phyloP scores from a whole-genome alignment of 2,797 vertebrate species.

The Crypturellus tataupa region DNA sequence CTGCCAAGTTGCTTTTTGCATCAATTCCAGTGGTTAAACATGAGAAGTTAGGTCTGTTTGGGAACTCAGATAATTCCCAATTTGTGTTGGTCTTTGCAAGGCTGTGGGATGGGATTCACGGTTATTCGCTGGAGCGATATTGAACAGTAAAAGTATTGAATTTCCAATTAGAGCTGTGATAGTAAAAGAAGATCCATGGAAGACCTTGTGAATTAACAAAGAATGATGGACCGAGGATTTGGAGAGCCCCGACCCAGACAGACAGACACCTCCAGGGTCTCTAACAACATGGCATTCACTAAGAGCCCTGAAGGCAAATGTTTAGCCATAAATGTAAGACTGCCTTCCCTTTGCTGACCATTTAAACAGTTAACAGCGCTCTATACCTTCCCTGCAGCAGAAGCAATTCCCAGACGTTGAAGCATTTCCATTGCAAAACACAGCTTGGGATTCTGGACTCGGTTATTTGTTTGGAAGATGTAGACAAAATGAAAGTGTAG shows the following conservation, averaged over 20 bases:
- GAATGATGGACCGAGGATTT: conserved; percentile 4
- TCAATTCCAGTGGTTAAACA: not conserved
- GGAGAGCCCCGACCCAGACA: not conserved
- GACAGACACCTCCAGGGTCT: not conserved
- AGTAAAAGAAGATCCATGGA: conserved; percentile 49
- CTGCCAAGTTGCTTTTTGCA: not conserved
- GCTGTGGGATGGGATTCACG: not conserved
- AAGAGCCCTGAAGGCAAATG: conserved; percentile 5
- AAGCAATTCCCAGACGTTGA: conserved; percentile 72
- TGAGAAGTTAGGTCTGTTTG: not conserved
- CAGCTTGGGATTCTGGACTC: conserved; percentile 77
- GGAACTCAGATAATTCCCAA: not conserved
- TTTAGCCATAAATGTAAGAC: not conserved
- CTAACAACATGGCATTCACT: not conserved
- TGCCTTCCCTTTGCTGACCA: conserved; percentile 11
- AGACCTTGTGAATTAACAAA: conserved; percentile 25
- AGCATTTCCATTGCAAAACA: conserved; percentile 76
- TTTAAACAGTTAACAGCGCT: conserved; percentile 57
- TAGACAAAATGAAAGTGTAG: conserved; percentile 77
- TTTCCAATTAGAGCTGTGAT: conserved; percentile 37
- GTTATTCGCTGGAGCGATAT: not conserved
- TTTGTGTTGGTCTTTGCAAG: not conserved
- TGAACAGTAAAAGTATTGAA: not conserved
- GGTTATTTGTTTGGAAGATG: conserved; percentile 71
- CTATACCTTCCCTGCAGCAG: conserved; percentile 55